Evolutionary conservation across 53 echinoderm and acorn worm genomes (phyloP), one percentile per base, ranked within the genome.

Genomic region (Hippasteria phrygiana): DNA sequence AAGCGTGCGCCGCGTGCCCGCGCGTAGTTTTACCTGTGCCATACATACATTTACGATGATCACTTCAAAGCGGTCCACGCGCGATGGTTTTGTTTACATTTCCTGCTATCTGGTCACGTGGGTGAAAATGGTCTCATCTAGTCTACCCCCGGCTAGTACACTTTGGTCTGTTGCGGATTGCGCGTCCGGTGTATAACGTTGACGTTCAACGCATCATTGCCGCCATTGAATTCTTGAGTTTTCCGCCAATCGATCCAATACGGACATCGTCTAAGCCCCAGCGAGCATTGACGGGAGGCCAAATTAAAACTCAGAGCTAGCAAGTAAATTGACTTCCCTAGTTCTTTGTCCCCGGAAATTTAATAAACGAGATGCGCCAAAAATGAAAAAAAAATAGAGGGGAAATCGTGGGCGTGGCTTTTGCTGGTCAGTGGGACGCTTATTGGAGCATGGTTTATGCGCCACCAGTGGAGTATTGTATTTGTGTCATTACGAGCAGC

Each of bases 311-410:
- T 53, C 59, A 17, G 92, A 78, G 84, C 85, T 92, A 85, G 84
- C 89, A 85, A 89, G 48, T 89, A 84, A 91, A 88, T 82, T 88
- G 31, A 17, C 32, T 26, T 59, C 26, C 51, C 59, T 53, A 43
- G 32, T 88, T 71, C 83, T 63, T 93, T 88, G 91, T 93, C 77
- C 65, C 50, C 45, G 59, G 42, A 91, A 87, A 84, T 93, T 84
- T 91, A 91, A 91, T 93, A 88, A 93, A 93, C 88, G 88, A 74
- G 91, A 88, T 93, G 72, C 51, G 55, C 8, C n/a, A 59, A 59
- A 22, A 59, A 59, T 1, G 8, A 18, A 24, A 18, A 59, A 6
- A 59, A 24, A 59, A 59, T 4, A 3, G 8, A 22, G 59, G 16
- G 27, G 26, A 59, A 8, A 59, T 59, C 8, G 59, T 59, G 59